These are phyloP conservation scores for Himalopsyche anomala DNA, from an alignment of 2,888 invertebrate species.

Conservation along the genomic window DNA sequence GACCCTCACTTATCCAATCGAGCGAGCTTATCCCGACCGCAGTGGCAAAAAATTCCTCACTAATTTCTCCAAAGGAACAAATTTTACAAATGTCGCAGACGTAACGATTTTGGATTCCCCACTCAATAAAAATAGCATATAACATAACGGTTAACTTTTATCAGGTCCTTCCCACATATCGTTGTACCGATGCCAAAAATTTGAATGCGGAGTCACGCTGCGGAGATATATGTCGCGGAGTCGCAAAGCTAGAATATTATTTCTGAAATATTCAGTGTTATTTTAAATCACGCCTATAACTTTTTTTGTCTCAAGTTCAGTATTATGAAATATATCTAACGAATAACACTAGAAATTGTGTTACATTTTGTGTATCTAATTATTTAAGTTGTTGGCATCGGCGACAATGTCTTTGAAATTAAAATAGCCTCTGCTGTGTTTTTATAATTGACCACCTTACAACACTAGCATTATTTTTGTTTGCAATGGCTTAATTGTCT, in stretches of 20 bases:
- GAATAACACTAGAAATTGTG: neutral
- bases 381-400: conserved; percentile 1
- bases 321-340: neutral
- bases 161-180: conserved; percentile 27
- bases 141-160: conserved; percentile 31
- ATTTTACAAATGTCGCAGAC: neutral
- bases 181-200: conserved; percentile 34
- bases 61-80: neutral
- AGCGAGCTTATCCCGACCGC: neutral
- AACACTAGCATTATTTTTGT: neutral
- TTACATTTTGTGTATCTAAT: neutral
- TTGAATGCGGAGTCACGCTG: neutral
- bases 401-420: neutral
- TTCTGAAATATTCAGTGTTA: conserved; percentile 22
- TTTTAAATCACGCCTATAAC: neutral
- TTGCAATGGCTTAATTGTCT: conserved; percentile 9
- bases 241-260: conserved; percentile 16
- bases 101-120: neutral
- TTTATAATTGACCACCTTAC: neutral
- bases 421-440: neutral
- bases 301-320: neutral
- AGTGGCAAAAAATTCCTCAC: neutral
- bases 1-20: neutral
- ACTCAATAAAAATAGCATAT: conserved; percentile 38
- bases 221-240: neutral